Evolutionary conservation across 2,888 invertebrate species (phyloP), one percentile per base, ranked within the genome.

Genomic region (Eurois occulta): DNA sequence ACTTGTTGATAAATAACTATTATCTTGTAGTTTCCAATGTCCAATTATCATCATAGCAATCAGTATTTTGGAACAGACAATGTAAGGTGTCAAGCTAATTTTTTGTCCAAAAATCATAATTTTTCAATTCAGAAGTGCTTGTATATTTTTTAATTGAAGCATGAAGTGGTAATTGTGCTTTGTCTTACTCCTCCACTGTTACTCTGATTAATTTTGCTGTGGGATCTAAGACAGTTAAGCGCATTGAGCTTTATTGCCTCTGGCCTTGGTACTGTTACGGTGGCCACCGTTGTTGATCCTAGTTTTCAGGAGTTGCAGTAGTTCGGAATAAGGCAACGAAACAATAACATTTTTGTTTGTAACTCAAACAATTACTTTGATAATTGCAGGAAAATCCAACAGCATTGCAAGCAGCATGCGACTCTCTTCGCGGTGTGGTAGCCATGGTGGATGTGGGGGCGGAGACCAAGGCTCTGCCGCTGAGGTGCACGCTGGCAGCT

Each of bases 371-470:
- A n/a, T 35, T 18, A 3, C 2, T 18, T 41, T 43, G 35, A 13
- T 8, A 18, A 10, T 78, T 84, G 16, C 70, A 89, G 89, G 55
- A 79, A 78, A 84, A 41, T 73, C 70, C 77, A 75, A 84, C 80
- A 86, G 65, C 38, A 55, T 77, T 82, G 55, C 84, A 80, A 7
- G 71, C 80, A 1, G 80, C 91, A 4, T 88, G 88, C 2, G 94
- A 95, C 8, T 91, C 90, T 0, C 90, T 96, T 0, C 85, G 91
- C 0, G 96, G 96, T 0, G 91, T 94, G 5, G 96, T 96, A 0
- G 95, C 94, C 0, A 77, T 96, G 16, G 96, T 96, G 2, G 95
- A 95, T 0, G 94, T 96, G 0, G 95, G 95, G 0, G 77, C 89
- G 0, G 95, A 94, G 80, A n/a, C 87, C 5, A 90, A 91, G 0